Evolutionary conservation across 2,888 invertebrate genomes (phyloP), one percentile per base, ranked within the genome.

Genomic region (Thumatha senex): DNA sequence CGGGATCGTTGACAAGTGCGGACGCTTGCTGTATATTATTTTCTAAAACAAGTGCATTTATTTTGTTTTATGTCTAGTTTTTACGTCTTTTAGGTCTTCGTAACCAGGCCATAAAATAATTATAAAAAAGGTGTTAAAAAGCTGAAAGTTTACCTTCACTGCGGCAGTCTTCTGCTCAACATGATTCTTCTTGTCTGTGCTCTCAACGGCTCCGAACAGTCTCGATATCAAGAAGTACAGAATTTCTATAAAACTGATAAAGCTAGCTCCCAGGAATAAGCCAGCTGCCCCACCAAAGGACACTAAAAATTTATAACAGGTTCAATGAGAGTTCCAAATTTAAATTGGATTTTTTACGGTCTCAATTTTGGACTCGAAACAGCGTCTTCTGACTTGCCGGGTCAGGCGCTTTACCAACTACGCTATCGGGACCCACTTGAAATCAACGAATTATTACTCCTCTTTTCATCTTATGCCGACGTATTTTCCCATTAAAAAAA

Each of bases 201-300:
- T 46, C 0, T 47, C 9, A 5, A 61, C 14, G 10, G 12, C 42
- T 0, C 38, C 35, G 35, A 61, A 56, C 1, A 64, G 13, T 44
- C 65, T 60, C 9, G 56, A 58, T 7, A 72, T 0, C 0, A 92
- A 39, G 56, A 94, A 92, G 74, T 92, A 94, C 4, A 92, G 56
- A 0, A 93, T 85, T 78, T 94, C 94, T 15, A 93, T 91, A 29
- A 93, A 87, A 51, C 93, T 93, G 51, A 94, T 92, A 67, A 94
- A 93, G 61, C 94, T 94, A 15, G 94, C 93, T 0, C 94, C 94
- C 0, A 94, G 82, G 73, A 94, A 94, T 45, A 94, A 74, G 0
- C 94, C 93, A 0, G 94, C 89, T 0, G 93, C 93, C 0, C 94
- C 94, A 0, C 94, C 94, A 58, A 94, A 92, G 0, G 94, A 94